Conservation (phyloP, 2,113 vertebrate genomes). For the Pangasianodon hypophthalmus region DNA sequence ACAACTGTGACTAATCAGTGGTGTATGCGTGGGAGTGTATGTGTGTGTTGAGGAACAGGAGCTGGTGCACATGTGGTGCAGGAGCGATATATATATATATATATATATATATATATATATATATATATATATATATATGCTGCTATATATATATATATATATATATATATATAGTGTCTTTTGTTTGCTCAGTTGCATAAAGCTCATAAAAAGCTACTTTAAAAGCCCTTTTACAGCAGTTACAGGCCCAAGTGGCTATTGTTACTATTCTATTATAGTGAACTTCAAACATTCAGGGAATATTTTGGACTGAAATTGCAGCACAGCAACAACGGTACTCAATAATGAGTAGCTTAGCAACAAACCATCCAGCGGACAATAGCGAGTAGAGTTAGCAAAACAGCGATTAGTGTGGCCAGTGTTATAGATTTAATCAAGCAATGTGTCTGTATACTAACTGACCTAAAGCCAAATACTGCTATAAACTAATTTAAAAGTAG, state of each 20-base stretch:
- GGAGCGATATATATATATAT: neutral
- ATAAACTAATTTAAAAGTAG: neutral
- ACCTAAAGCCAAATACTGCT: neutral
- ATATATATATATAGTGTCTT: too few relatives aligned
- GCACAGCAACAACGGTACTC: neutral
- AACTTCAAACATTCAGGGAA: neutral
- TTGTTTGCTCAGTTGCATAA: too few relatives aligned
- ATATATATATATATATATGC: too few relatives aligned
- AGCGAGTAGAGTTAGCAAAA: neutral
- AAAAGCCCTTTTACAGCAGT: neutral
- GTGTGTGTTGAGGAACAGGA: constrained; percentile 15
- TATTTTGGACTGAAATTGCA: neutral
- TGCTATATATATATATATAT: neutral
- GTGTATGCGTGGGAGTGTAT: constrained; percentile 22
- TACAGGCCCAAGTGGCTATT: neutral
- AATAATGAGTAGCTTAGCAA: neutral
- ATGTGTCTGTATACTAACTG: neutral
- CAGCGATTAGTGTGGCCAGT: neutral
- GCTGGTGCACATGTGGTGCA: constrained; percentile 15
- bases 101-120: neutral
- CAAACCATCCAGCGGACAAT: neutral
- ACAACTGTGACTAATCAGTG: constrained; percentile 50
- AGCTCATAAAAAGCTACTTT: neutral
- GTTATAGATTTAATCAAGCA: neutral
- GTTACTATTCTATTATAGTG: neutral